These are phyloP conservation scores for Oreochromis mossambicus DNA, from an alignment of 2,797 vertebrate genomes.

Conservation along the genomic window DNA sequence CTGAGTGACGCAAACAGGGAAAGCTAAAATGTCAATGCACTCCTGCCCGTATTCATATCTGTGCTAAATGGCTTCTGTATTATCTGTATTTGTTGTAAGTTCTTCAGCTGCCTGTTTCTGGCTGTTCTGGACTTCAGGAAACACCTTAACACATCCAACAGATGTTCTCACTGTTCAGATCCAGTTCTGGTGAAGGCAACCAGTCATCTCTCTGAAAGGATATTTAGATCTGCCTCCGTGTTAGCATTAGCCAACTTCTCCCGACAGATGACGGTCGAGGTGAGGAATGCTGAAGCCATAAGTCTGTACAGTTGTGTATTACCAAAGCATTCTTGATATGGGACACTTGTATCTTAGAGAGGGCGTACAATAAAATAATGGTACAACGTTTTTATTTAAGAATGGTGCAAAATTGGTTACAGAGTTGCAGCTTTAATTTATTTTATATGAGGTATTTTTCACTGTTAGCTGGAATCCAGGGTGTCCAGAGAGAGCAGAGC, in stretches of 20 bases:
- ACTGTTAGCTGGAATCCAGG: not conserved
- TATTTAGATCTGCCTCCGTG: not conserved
- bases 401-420: not conserved
- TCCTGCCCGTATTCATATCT: fast-evolving
- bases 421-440: not conserved
- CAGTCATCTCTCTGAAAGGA: not conserved
- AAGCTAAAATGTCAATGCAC: fast-evolving
- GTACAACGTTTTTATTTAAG: not conserved
- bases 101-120: not conserved
- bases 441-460: not conserved
- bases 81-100: not conserved
- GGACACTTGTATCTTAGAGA: not conserved
- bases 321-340: not conserved
- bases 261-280: fast-evolving
- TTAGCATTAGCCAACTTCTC: not conserved
- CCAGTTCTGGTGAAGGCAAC: not conserved
- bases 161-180: not conserved
- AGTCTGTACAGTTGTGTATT: not conserved
- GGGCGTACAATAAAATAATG: not conserved
- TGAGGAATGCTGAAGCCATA: not conserved
- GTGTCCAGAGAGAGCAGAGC: not conserved
- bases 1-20: not conserved
- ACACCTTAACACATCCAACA: not conserved
- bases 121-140: not conserved
- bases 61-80: not conserved